These are phyloP conservation scores for Vulpes ferrilata DNA, from an alignment of 2,113 vertebrate species.

Conservation along the genomic window DNA sequence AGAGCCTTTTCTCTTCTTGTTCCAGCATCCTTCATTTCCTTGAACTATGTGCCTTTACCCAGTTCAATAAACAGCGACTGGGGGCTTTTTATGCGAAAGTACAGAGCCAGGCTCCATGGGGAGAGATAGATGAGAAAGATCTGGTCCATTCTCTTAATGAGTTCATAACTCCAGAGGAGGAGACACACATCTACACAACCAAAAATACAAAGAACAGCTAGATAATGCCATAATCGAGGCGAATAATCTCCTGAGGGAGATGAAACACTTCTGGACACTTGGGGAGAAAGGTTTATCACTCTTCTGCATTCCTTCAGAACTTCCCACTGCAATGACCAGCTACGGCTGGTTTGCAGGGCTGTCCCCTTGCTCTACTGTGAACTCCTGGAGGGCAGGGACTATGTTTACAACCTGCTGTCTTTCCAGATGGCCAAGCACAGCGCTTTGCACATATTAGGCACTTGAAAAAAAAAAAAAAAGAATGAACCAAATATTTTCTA, in stretches of 20 bases:
- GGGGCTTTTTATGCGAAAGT: background rate
- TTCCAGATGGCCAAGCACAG: background rate
- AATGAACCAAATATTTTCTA: background rate
- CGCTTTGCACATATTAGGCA: background rate
- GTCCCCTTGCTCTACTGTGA: background rate
- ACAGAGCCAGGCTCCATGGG: background rate
- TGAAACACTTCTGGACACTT: background rate
- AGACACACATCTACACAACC: conserved; percentile 3
- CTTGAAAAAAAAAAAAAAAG: background rate
- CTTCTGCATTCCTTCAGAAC: background rate
- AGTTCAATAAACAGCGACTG: background rate
- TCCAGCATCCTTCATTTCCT: background rate
- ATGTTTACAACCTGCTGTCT: background rate
- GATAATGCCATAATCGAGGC: background rate
- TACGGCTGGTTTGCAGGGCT: background rate
- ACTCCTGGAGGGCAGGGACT: background rate
- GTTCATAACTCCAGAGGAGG: conserved; percentile 20
- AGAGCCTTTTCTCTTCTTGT: conserved; percentile 39
- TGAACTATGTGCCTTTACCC: background rate
- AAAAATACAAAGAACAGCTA: background rate
- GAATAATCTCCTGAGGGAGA: background rate
- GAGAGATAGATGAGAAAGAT: background rate
- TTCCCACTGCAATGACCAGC: background rate
- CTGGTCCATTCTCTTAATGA: conserved; percentile 29
- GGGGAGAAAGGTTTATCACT: background rate